Evolutionary conservation across 2,797 vertebrate species (phyloP), one percentile per base, ranked within the genome.

Genomic region (Distichodus sexfasciatus): DNA sequence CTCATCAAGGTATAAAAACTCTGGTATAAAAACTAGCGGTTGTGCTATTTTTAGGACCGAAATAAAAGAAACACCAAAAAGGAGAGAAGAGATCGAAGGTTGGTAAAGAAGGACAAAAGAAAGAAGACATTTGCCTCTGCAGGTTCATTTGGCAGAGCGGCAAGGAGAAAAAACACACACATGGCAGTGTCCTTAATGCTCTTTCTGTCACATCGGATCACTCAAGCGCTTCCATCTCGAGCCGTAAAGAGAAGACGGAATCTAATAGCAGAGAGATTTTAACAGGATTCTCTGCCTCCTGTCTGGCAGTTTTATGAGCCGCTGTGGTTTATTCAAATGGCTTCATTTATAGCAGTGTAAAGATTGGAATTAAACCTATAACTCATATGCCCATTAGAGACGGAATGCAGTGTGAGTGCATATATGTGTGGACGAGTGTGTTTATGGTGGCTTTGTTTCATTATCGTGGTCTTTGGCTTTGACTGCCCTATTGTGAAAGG

Each of bases 361-460:
- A 86, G 62, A 60, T 43, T 24, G 1, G 80, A 87, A 90, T 87
- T 83, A 86, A 89, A 88, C 65, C 76, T 57, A 79, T 87, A 84
- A 84, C 69, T 89, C 86, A 82, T 36, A 35, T n/a, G 2, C 41
- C 74, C 60, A 69, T 60, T 48, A 58, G 31, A 38, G 51, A 28
- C 35, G 24, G 21, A 46, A 69, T 19, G 14, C 29, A n/a, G 55
- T 11, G 15, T 3, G 43, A 40, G 50, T 43, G 48, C 17, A 15
- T 58, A 28, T 24, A 17, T 15, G 12, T 35, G 29, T 35, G 23
- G 6, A 3, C 6, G 15, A 10, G 33, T 6, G 24, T 43, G 62
- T 69, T 69, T 53, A 69, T 62, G 46, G 38, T 35, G 11, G 26
- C n/a, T 74, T 46, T 55, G 38, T 59, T 43, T 47, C 43, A 65